These are phyloP conservation scores for Calidris pygmaea DNA, from an alignment of 2,113 vertebrate species.

Conservation along the genomic window DNA sequence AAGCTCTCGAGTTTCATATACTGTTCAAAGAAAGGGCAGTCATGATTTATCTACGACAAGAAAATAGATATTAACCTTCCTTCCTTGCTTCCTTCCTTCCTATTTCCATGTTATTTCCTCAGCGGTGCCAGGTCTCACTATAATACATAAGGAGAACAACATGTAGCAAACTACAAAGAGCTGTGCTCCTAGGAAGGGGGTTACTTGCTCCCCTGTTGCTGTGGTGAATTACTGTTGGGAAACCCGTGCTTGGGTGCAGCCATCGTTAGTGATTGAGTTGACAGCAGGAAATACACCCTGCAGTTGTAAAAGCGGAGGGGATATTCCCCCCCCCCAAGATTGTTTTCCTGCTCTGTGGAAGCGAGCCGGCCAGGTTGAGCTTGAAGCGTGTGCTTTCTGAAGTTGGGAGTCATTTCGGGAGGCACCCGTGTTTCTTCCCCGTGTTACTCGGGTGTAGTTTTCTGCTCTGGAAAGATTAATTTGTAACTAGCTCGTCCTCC, in stretches of 20 bases:
- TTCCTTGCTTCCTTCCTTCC: not conserved
- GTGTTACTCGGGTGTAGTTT: not conserved
- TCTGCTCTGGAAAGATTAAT: not conserved
- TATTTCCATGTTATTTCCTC: not conserved
- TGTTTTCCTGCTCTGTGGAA: not conserved
- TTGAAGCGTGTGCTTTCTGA: not conserved
- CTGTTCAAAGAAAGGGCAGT: not conserved
- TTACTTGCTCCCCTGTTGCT: not conserved
- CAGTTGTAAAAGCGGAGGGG: not conserved
- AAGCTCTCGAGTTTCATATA: conserved; percentile 42
- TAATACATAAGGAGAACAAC: not conserved
- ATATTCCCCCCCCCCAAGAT: not conserved
- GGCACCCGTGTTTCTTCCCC: not conserved
- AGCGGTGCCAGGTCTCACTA: not conserved
- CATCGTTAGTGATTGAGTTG: not conserved
- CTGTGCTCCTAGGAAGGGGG: not conserved
- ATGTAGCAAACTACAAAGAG: not conserved
- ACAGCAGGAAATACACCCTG: not conserved
- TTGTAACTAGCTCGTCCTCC: not conserved
- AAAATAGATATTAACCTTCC: not conserved
- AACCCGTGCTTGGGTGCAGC: not conserved
- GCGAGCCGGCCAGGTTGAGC: not conserved
- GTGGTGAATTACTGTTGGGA: not conserved
- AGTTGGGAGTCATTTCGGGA: not conserved
- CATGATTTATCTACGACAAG: not conserved